Evolutionary conservation across 2,797 vertebrate species (phyloP).

Genomic region (Chromis chromis): DNA sequence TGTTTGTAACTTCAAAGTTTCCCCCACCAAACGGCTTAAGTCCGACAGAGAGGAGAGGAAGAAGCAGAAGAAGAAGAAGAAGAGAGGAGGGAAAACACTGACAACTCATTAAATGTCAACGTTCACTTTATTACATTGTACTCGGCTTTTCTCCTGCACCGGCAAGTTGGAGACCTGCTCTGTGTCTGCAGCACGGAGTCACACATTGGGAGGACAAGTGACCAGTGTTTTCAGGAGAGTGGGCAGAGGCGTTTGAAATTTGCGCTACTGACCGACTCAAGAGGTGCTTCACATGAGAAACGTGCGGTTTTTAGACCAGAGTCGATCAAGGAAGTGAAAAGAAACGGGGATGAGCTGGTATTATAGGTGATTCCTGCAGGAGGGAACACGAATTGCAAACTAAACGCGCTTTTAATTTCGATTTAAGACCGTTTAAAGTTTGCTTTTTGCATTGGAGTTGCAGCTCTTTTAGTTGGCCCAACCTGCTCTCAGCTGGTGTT

Average conservation of each 20-base stretch:
- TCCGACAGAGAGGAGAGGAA: slow-evolving; percentile 58
- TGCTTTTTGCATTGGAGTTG: no score
- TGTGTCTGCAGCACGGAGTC: slow-evolving; percentile 4
- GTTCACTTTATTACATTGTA: slow-evolving; percentile 60
- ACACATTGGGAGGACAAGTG: slow-evolving; percentile 40
- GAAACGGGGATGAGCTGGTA: background rate
- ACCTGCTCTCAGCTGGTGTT: no score
- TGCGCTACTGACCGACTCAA: slow-evolving; percentile 31
- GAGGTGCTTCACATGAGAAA: slow-evolving; percentile 45
- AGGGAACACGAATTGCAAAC: no score
- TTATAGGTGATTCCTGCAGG: background rate
- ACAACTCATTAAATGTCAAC: slow-evolving; percentile 76
- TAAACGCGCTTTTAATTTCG: no score
- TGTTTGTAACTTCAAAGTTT: slow-evolving; percentile 82
- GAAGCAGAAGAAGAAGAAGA: slow-evolving; percentile 8
- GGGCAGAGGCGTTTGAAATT: slow-evolving; percentile 39
- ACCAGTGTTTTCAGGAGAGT: slow-evolving; percentile 14
- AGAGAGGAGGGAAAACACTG: slow-evolving; percentile 42
- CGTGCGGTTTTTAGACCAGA: background rate
- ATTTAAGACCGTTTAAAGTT: no score
- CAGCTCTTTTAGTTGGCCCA: no score
- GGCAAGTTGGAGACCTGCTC: slow-evolving; percentile 18
- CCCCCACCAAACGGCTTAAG: slow-evolving; percentile 75
- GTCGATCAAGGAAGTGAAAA: background rate
- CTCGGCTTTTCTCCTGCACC: slow-evolving; percentile 19